Base-by-base conservation (phyloP, 1,140 invertebrate species). In the Sminthurinus signatus region DNA sequence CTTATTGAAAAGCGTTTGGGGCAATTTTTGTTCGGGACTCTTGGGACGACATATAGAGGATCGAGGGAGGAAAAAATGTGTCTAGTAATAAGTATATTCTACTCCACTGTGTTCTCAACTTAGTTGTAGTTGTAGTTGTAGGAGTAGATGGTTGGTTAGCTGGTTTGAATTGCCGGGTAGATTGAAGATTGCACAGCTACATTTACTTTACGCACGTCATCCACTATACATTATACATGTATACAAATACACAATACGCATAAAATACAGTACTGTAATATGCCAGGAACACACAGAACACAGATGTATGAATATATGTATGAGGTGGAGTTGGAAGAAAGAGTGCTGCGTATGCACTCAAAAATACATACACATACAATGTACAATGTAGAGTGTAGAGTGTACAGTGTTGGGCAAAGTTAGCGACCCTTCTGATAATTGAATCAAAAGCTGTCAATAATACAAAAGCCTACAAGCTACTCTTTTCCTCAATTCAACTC, bases 1-100 rank as follows among this genome's bases (percentile, higher is more conserved):
- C 60, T 67, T 67, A 67, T 67, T 67, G 65, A 67, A 67, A 67
- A 67, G 65, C 60, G 65, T 67, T 67, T 67, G 65, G 56, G 65
- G 65, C 65, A 60, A 67, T 64, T 63, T 63, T 63, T 56, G 61
- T 63, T 63, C 55, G 31, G 36, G n/a, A 58, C 65, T 67, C 65
- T 60, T 59, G 65, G 65, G 65, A 58, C 43, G 44, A 19, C 5
- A 46, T 10, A 52, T 10, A 27, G 8, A 25, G 19, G 25, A 25
- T 36, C 21, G 31, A 15, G 10, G 31, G 32, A 56, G 32, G 32
- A 36, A 15, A 36, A 36, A 36, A 8, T 15, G 32, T 36, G 15
- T 5, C 15, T 36, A 36, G 32, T 36, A 15, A 15, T n/a, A n/a
- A 36, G 15, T 36, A 8, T 5, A 15, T 36, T 36, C 5, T 15